phyloP scores from a whole-genome alignment of 2,888 invertebrate genomes.

The Malacosoma neustria region DNA sequence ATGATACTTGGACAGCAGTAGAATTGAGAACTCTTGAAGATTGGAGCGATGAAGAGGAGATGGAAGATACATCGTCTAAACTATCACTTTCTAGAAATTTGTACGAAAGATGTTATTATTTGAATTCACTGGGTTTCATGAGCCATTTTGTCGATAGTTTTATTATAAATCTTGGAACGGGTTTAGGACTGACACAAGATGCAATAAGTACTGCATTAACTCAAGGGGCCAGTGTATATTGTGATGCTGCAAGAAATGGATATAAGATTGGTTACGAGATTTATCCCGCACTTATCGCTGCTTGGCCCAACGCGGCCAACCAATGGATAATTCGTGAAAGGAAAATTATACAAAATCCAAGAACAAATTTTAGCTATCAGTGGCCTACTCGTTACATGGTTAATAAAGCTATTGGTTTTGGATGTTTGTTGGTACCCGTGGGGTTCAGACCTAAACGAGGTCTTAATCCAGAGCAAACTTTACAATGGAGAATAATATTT shows the following conservation, averaged over 20 bases:
- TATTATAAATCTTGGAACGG: conserved; percentile 72
- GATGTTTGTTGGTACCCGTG: conserved; percentile 81
- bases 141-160: conserved; percentile 80
- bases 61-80: conserved; percentile 33
- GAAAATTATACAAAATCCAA: conserved; percentile 69
- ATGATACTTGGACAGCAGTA: conserved; percentile 63
- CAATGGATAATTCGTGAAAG: conserved; percentile 79
- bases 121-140: conserved; percentile 81
- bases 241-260: conserved; percentile 59
- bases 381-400: conserved; percentile 84
- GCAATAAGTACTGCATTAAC: conserved; percentile 72
- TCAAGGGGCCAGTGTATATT: conserved; percentile 80
- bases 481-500: conserved; percentile 87
- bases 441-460: conserved; percentile 79
- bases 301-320: conserved; percentile 83
- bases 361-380: conserved; percentile 73
- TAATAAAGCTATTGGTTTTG: conserved; percentile 77
- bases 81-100: conserved; percentile 40
- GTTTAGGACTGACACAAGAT: conserved; percentile 72
- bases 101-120: conserved; percentile 64
- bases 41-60: conserved; percentile 58
- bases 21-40: conserved; percentile 48
- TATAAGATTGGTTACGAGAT: conserved; percentile 76
- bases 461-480: conserved; percentile 74
- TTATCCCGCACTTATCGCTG: conserved; percentile 79